phyloP scores from a whole-genome alignment of 2,888 invertebrate genomes.

The Gasteruption jaculator region DNA sequence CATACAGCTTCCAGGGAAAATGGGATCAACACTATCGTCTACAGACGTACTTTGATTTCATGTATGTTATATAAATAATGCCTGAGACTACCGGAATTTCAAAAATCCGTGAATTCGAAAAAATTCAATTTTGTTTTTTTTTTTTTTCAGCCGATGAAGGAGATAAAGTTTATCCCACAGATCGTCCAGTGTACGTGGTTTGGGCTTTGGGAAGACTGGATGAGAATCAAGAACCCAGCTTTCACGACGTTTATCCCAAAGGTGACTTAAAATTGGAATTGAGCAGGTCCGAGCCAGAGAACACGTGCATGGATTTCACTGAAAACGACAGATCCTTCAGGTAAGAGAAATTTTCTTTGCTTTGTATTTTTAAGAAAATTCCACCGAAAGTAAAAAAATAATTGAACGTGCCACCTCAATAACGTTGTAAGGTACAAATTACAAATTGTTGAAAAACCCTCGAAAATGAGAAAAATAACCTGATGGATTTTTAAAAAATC shows the following conservation, averaged over 20 bases:
- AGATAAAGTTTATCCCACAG: slow-evolving; percentile 68
- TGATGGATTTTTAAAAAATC: too few relatives aligned
- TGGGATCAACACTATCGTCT: slow-evolving; percentile 76
- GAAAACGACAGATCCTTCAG: slow-evolving; percentile 36
- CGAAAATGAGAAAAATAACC: too few relatives aligned
- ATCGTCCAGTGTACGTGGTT: slow-evolving; percentile 62
- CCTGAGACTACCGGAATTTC: not conserved
- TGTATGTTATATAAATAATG: slow-evolving; percentile 57
- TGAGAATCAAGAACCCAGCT: slow-evolving; percentile 72
- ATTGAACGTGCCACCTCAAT: too few relatives aligned
- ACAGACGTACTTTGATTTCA: slow-evolving; percentile 70
- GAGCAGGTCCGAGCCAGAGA: slow-evolving; percentile 60
- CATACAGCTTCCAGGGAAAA: slow-evolving; percentile 67
- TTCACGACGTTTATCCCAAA: slow-evolving; percentile 77
- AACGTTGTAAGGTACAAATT: too few relatives aligned
- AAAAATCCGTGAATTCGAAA: not conserved
- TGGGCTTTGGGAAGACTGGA: slow-evolving; percentile 85
- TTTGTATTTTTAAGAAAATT: not conserved
- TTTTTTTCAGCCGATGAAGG: slow-evolving; percentile 65
- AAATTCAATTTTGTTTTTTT: not conserved
- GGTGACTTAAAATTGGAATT: slow-evolving; percentile 66
- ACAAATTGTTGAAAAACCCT: too few relatives aligned
- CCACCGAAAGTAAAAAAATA: too few relatives aligned
- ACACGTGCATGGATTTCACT: slow-evolving; percentile 75
- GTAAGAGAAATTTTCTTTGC: slow-evolving; percentile 22